Conservation (phyloP, 1,140 invertebrate species). For the Cotesia vestalis region DNA sequence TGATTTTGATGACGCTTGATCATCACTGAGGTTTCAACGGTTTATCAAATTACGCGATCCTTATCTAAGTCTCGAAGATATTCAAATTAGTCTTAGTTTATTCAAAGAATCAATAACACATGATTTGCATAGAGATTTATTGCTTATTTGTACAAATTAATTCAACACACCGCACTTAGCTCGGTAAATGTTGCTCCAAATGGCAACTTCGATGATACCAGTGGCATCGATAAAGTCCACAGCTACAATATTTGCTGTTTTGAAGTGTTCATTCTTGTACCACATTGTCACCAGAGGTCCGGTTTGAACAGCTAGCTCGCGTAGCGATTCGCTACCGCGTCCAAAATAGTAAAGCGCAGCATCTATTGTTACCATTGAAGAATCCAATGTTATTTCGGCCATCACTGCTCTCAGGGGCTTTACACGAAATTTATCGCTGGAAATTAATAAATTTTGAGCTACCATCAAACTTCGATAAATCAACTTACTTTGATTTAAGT, state of each 20-base stretch:
- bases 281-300: background rate
- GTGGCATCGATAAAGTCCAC: constrained; percentile 25
- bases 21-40: too few species aligned
- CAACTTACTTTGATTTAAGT: too few species aligned
- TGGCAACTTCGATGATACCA: constrained; percentile 21
- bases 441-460: background rate
- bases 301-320: constrained; percentile 3
- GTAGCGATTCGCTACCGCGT: background rate
- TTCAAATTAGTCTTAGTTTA: too few species aligned
- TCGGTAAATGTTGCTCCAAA: constrained; percentile 7
- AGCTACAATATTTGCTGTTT: constrained; percentile 23
- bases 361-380: constrained; percentile 1
- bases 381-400: constrained; percentile 27
- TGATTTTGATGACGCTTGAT: too few species aligned
- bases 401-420: constrained; percentile 12
- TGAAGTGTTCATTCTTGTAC: constrained; percentile 6
- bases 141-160: too few species aligned
- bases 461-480: background rate
- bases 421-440: background rate
- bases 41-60: too few species aligned
- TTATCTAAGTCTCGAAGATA: too few species aligned
- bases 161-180: too few species aligned
- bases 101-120: too few species aligned
- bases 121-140: too few species aligned
- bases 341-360: background rate